These are phyloP conservation scores for Cephalophus harveyi DNA, from an alignment of 2,113 vertebrate genomes.

Conservation along the genomic window DNA sequence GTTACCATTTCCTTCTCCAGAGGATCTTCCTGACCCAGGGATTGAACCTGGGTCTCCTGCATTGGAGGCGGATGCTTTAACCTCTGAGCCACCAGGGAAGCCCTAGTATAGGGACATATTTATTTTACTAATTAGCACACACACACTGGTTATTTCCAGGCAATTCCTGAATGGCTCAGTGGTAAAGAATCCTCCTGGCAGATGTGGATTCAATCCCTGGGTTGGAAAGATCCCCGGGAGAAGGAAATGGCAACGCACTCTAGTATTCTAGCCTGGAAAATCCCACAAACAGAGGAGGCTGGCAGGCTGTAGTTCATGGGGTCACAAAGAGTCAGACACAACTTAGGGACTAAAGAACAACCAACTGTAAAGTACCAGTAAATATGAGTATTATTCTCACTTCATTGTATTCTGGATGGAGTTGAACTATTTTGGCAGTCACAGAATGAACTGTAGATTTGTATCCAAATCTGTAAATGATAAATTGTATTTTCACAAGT, in stretches of 20 bases:
- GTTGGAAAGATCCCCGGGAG: not conserved
- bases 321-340: not conserved
- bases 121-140: not conserved
- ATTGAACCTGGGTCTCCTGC: too few relatives aligned
- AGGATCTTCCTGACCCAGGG: too few relatives aligned
- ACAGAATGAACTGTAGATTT: not conserved
- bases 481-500: not conserved
- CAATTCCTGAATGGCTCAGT: not conserved
- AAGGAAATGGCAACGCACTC: not conserved
- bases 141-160: not conserved
- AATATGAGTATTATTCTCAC: not conserved
- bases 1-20: too few relatives aligned
- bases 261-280: not conserved
- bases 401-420: not conserved
- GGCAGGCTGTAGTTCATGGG: not conserved
- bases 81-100: too few relatives aligned
- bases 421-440: not conserved
- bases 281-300: not conserved
- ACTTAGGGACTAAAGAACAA: not conserved
- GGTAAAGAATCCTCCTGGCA: not conserved
- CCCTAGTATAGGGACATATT: fast-evolving
- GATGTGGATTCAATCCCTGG: not conserved
- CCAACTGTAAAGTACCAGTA: not conserved
- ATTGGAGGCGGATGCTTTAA: too few relatives aligned
- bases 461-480: not conserved